Evolutionary conservation across 2,797 vertebrate species (phyloP).

Genomic region (Ambastaia sidthimunki): DNA sequence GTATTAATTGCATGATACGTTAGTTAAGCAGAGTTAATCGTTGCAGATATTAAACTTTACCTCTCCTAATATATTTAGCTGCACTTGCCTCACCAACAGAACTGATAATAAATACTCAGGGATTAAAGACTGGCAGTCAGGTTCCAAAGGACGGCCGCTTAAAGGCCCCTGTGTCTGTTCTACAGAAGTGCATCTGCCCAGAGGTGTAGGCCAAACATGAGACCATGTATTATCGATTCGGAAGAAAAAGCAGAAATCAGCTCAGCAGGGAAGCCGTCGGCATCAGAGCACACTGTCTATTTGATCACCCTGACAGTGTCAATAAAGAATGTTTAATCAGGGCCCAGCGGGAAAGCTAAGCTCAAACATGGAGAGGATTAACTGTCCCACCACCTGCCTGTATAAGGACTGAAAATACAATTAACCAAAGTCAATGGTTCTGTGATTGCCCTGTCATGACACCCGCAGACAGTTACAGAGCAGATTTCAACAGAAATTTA

Average conservation of each 20-base stretch:
- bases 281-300: conserved; percentile 53
- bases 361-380: conserved; percentile 72
- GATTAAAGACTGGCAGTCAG: background rate
- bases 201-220: conserved; percentile 25
- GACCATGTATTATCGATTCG: conserved; percentile 54
- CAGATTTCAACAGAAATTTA: conserved; percentile 20
- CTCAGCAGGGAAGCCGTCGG: conserved; percentile 38
- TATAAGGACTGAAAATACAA: conserved; percentile 63
- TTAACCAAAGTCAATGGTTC: conserved; percentile 59
- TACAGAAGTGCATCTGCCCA: conserved; percentile 21
- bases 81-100: background rate
- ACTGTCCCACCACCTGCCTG: conserved; percentile 64
- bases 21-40: too few species aligned
- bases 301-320: conserved; percentile 65
- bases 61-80: too few species aligned
- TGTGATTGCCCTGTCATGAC: conserved; percentile 48
- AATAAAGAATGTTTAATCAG: conserved; percentile 66
- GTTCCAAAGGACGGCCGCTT: background rate
- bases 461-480: conserved; percentile 25
- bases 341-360: conserved; percentile 56
- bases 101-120: background rate
- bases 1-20: too few species aligned
- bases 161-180: background rate
- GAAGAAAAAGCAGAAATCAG: conserved; percentile 47
- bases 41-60: too few species aligned